phyloP scores from a whole-genome alignment of 2,113 vertebrate species.

The Tyto alba region DNA sequence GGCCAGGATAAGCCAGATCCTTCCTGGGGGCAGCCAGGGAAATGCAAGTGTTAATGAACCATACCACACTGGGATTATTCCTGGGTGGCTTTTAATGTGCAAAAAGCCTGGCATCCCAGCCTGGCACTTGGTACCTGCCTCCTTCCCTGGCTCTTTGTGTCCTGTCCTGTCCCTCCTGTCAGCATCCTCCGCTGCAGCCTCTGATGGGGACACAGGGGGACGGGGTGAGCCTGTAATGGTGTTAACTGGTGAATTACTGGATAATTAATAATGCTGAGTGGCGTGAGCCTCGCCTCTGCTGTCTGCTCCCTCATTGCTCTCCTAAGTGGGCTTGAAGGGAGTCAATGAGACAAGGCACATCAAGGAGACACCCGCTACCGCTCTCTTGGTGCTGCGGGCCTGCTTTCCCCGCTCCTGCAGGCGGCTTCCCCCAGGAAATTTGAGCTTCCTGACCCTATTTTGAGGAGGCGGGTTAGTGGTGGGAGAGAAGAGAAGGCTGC shows the following conservation, averaged over 20 bases:
- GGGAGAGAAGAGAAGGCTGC: not conserved
- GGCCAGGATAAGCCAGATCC: not conserved
- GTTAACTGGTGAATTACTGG: conserved; percentile 26
- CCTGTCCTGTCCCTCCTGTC: not conserved
- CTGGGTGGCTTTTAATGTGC: not conserved
- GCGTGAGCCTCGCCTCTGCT: conserved; percentile 45
- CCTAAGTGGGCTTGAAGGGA: conserved; percentile 65
- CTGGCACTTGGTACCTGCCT: not conserved
- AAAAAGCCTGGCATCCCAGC: not conserved
- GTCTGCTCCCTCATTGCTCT: conserved; percentile 63
- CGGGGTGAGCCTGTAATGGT: not conserved
- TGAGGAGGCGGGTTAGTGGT: not conserved
- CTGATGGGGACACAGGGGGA: not conserved
- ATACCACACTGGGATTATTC: not conserved
- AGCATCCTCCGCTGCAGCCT: not conserved
- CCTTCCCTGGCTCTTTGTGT: not conserved
- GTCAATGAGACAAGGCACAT: conserved; percentile 38
- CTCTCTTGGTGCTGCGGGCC: not conserved
- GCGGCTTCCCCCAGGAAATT: not conserved
- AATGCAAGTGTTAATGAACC: not conserved
- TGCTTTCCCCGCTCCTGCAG: not conserved
- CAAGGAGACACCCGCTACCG: not conserved
- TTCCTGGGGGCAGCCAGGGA: not conserved
- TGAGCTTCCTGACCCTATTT: not conserved
- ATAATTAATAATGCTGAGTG: conserved; percentile 51